Percentiles rank a stretch among this genome's conserved stretches.
phyloP scores from a whole-genome alignment of 1,140 invertebrate genomes.

The Trissolcus basalis region DNA sequence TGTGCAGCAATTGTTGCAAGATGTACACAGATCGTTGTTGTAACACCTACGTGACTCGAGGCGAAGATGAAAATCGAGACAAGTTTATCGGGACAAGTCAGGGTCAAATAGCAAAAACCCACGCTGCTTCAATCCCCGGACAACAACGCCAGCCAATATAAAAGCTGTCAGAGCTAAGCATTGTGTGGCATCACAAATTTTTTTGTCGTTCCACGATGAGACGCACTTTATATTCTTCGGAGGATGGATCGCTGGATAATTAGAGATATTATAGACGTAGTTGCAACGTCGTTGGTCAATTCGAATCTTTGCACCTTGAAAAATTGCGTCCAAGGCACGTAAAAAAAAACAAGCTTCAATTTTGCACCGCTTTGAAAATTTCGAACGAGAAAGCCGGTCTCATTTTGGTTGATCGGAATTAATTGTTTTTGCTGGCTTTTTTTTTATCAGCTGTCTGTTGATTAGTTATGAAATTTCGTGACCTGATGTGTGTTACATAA shows the following conservation, averaged over 20 bases:
- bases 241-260: conserved; percentile 24
- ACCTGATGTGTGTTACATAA: background rate
- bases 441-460: too few relatives aligned
- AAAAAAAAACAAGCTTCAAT: background rate
- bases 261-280: conserved; percentile 33
- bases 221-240: conserved; percentile 24
- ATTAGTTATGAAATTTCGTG: too few relatives aligned
- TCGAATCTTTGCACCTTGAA: background rate
- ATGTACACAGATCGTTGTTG: conserved; percentile 13
- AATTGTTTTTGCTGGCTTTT: too few relatives aligned
- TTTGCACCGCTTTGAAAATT: too few relatives aligned
- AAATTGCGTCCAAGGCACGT: background rate
- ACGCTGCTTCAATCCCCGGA: conserved; percentile 37
- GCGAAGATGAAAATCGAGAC: conserved; percentile 51
- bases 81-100: conserved; percentile 51
- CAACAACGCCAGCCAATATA: conserved; percentile 23
- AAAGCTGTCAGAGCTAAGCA: conserved; percentile 28
- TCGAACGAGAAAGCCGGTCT: too few relatives aligned
- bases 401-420: too few relatives aligned
- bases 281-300: background rate
- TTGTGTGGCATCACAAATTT: conserved; percentile 21
- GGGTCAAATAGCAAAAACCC: conserved; percentile 56
- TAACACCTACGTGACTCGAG: conserved; percentile 41
- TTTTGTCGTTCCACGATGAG: conserved; percentile 9
- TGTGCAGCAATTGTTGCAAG: conserved; percentile 18